Conservation (phyloP, 2,888 invertebrate genomes). For the Caenorhabditis zanzibari region DNA sequence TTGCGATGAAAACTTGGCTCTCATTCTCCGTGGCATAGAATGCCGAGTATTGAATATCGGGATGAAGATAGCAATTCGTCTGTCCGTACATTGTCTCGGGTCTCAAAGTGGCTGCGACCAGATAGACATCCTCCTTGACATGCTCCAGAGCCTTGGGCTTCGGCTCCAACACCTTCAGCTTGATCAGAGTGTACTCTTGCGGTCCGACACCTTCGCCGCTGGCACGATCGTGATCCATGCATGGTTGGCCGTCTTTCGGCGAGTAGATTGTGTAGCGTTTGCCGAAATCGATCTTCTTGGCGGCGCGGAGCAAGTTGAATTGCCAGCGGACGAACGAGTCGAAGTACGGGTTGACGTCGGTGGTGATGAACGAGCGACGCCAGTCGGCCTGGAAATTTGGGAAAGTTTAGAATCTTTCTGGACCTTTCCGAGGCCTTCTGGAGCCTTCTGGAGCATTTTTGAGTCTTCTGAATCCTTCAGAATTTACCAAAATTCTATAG, state of each 20-base stretch:
- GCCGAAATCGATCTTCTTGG: conserved; percentile 95
- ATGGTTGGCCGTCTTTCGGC: conserved; percentile 96
- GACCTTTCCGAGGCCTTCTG: too few relatives aligned
- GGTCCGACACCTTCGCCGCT: conserved; percentile 97
- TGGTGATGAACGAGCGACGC: conserved; percentile 98
- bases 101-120: conserved; percentile 97
- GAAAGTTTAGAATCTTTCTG: too few relatives aligned
- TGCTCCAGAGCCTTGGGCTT: conserved; percentile 86
- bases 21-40: conserved; percentile 87
- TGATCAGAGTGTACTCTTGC: conserved; percentile 97
- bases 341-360: conserved; percentile 96
- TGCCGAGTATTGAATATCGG: conserved; percentile 92
- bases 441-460: too few relatives aligned
- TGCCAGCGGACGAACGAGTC: conserved; percentile 99
- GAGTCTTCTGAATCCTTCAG: too few relatives aligned
- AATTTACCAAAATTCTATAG: too few relatives aligned
- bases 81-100: conserved; percentile 99
- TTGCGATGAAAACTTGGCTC: conserved; percentile 91
- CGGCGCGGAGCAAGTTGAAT: conserved; percentile 90
- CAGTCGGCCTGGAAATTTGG: conserved; percentile 90
- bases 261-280: conserved; percentile 96
- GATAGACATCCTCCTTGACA: conserved; percentile 87
- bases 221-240: conserved; percentile 99
- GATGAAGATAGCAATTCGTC: conserved; percentile 98
- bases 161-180: conserved; percentile 89